phyloP scores from a whole-genome alignment of 2,113 vertebrate species.

The Psettodes erumei region DNA sequence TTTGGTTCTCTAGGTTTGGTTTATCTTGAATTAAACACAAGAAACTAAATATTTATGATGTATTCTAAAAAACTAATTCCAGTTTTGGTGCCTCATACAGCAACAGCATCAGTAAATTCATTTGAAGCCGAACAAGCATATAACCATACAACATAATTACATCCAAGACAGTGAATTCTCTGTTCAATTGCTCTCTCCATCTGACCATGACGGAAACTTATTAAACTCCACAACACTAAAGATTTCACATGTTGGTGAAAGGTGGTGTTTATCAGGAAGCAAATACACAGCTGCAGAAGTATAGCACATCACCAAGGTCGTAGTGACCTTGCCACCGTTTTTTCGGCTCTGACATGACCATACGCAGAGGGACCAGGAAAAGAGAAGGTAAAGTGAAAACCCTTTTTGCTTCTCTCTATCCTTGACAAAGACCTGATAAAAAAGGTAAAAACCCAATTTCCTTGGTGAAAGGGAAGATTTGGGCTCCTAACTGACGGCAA shows the following conservation, averaged over 20 bases:
- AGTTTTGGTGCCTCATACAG: constrained; percentile 1
- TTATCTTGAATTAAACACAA: neutral
- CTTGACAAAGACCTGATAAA: constrained; percentile 30
- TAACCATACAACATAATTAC: constrained; percentile 50
- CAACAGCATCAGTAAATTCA: constrained; percentile 13
- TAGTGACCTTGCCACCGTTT: constrained; percentile 37
- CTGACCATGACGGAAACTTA: constrained; percentile 49
- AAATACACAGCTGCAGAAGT: constrained; percentile 1
- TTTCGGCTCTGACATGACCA: constrained; percentile 10
- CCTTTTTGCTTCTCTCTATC: neutral
- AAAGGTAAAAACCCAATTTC: constrained; percentile 34
- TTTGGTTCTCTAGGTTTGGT: neutral
- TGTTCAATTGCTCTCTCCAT: constrained; percentile 44
- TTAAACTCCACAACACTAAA: constrained; percentile 22
- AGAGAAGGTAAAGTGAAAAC: constrained; percentile 8
- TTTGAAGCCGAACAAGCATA: constrained; percentile 43
- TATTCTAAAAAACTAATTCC: constrained; percentile 20
- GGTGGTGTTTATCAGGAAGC: constrained; percentile 31
- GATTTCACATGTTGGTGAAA: constrained; percentile 18
- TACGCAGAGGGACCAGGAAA: neutral
- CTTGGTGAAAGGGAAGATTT: constrained; percentile 38
- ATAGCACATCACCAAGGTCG: constrained; percentile 26
- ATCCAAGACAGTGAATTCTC: constrained; percentile 42
- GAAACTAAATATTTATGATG: constrained; percentile 14
- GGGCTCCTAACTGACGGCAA: constrained; percentile 19